These are phyloP conservation scores for Scomber colias DNA, from an alignment of 2,113 vertebrate species.

Conservation along the genomic window DNA sequence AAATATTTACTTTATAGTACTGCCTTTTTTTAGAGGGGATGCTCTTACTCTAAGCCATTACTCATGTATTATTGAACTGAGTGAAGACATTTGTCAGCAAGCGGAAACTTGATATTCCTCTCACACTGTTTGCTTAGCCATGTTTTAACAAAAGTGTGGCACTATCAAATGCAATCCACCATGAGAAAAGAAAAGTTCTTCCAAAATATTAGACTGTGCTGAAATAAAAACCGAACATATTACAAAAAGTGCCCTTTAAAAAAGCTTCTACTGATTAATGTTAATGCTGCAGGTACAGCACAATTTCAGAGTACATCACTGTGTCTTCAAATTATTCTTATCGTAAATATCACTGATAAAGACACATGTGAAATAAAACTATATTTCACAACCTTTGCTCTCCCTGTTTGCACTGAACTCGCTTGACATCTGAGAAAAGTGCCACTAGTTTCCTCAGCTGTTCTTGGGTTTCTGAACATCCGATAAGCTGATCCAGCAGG, in stretches of 20 bases:
- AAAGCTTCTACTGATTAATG: slow-evolving; percentile 41
- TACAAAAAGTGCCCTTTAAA: slow-evolving; percentile 28
- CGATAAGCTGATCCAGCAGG: slow-evolving; percentile 75
- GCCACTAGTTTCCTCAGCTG: slow-evolving; percentile 74
- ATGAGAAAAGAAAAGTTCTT: not conserved
- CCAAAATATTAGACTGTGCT: not conserved
- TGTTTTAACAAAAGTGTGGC: slow-evolving; percentile 16
- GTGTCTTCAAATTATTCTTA: slow-evolving; percentile 49
- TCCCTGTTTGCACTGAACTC: slow-evolving; percentile 56
- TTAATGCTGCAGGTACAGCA: slow-evolving; percentile 27
- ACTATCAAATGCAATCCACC: not conserved
- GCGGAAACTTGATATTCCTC: slow-evolving; percentile 54
- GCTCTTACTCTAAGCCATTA: slow-evolving; percentile 33
- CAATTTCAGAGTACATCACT: slow-evolving; percentile 30
- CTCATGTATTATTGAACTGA: slow-evolving; percentile 60
- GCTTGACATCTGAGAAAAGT: slow-evolving; percentile 61
- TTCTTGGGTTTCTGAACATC: slow-evolving; percentile 60
- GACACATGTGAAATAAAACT: slow-evolving; percentile 73
- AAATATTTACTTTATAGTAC: slow-evolving; percentile 64
- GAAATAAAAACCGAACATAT: slow-evolving; percentile 1
- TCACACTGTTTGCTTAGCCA: slow-evolving; percentile 21
- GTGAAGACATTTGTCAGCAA: slow-evolving; percentile 56
- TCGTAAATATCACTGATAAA: slow-evolving; percentile 64
- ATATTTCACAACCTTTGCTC: slow-evolving; percentile 71
- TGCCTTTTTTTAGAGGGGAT: slow-evolving; percentile 37